Evolutionary conservation across 2,888 invertebrate genomes (phyloP).

Genomic region (Acanthosepion pharaonis): DNA sequence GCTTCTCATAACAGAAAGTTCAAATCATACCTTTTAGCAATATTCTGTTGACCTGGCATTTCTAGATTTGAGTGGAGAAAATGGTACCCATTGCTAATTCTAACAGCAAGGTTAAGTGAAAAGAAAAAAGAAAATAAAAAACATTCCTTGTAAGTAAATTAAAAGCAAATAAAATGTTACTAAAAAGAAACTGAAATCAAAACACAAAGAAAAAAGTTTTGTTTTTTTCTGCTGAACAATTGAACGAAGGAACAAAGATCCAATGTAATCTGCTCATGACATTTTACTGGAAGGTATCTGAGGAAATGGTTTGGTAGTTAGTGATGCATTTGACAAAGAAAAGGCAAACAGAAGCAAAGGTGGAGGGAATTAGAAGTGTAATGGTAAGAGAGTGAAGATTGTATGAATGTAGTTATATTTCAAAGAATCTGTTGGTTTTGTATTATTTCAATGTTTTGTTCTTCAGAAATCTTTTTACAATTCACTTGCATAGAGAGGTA

Average conservation of each 20-base stretch:
- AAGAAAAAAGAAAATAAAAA: not conserved
- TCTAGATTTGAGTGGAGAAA: not conserved
- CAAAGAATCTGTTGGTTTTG: too few species aligned
- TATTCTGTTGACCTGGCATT: conserved; percentile 4
- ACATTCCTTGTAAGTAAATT: not conserved
- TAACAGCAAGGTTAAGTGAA: not conserved
- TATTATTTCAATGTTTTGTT: too few species aligned
- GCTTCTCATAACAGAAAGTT: not conserved
- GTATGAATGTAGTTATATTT: too few species aligned
- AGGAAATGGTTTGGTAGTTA: not conserved
- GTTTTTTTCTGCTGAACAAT: not conserved
- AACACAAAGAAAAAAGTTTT: not conserved
- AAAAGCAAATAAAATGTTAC: not conserved
- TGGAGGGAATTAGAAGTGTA: not conserved
- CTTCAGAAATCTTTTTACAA: too few species aligned
- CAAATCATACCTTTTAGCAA: not conserved
- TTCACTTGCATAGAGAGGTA: too few species aligned
- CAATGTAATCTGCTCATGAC: not conserved
- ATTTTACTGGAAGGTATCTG: not conserved
- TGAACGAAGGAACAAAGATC: not conserved
- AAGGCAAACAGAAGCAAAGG: not conserved
- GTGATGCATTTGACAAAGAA: conserved; percentile 15
- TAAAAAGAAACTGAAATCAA: not conserved
- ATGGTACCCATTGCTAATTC: too few species aligned
- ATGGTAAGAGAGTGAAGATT: not conserved